phyloP scores from a whole-genome alignment of 2,113 vertebrate genomes.

The Nothobranchius kuhntae region DNA sequence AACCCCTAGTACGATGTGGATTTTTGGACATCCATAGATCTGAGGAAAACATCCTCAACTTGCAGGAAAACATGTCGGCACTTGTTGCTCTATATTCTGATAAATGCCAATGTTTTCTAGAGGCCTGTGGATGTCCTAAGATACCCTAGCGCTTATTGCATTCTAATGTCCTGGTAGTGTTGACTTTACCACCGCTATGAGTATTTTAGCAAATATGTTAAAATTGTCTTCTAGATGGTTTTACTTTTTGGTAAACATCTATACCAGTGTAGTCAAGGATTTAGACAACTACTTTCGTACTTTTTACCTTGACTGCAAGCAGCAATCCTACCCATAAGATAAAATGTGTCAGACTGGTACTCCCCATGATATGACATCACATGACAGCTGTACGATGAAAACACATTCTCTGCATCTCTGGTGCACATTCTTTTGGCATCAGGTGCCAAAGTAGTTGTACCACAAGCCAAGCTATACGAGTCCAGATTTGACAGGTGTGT shows the following conservation, averaged over 20 bases:
- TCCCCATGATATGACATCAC: slow-evolving; percentile 11
- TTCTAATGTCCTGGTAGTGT: too few relatives aligned
- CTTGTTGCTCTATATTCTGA: too few relatives aligned
- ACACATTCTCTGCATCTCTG: not conserved
- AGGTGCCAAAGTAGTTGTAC: slow-evolving; percentile 39
- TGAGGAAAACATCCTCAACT: too few relatives aligned
- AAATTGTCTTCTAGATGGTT: too few relatives aligned
- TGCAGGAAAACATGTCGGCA: too few relatives aligned
- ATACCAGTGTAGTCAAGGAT: not conserved
- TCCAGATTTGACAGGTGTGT: slow-evolving; percentile 27
- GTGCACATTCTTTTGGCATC: slow-evolving; percentile 6
- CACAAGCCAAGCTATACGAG: slow-evolving; percentile 24
- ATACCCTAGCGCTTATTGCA: too few relatives aligned
- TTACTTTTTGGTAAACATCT: too few relatives aligned
- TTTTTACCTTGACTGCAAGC: not conserved
- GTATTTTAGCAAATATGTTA: too few relatives aligned
- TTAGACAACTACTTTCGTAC: not conserved
- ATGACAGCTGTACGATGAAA: not conserved
- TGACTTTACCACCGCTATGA: not conserved
- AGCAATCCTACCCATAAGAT: not conserved
- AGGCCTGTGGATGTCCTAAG: too few relatives aligned
- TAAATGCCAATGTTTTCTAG: too few relatives aligned
- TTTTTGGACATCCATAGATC: too few relatives aligned
- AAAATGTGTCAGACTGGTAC: not conserved
- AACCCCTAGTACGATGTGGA: too few relatives aligned